Conservation (phyloP, 2,113 vertebrate species). For the Galbula dea region DNA sequence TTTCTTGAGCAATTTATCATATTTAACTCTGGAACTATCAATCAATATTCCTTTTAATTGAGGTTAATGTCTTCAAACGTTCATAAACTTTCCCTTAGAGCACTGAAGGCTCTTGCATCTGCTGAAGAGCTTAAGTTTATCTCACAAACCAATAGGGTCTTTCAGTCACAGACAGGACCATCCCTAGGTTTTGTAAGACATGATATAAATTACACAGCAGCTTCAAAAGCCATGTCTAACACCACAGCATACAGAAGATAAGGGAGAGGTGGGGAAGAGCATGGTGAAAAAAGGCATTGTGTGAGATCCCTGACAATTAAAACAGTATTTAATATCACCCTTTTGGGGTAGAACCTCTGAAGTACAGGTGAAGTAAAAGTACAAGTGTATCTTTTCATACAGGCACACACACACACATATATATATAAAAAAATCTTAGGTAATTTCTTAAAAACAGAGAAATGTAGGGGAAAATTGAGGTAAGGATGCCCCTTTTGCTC, state of each 20-base stretch:
- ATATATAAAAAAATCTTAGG: background rate
- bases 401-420: background rate
- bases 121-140: conserved; percentile 29
- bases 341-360: background rate
- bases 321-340: background rate
- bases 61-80: conserved; percentile 79
- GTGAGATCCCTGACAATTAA: background rate
- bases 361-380: background rate
- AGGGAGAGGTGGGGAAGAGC: background rate
- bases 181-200: background rate
- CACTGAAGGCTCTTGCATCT: conserved; percentile 56
- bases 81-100: conserved; percentile 51
- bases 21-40: conserved; percentile 70
- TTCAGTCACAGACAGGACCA: background rate
- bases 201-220: background rate
- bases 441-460: background rate
- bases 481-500: background rate
- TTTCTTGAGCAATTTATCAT: conserved; percentile 68
- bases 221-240: background rate
- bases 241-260: background rate
- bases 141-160: background rate
- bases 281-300: background rate
- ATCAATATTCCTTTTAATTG: conserved; percentile 76
- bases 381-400: background rate
- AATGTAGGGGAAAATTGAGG: background rate